Percentiles rank a stretch among this genome's conserved stretches.
These are phyloP conservation scores for Brachionus paranguensis DNA, from an alignment of 1,140 invertebrate genomes.

Conservation along the genomic window DNA sequence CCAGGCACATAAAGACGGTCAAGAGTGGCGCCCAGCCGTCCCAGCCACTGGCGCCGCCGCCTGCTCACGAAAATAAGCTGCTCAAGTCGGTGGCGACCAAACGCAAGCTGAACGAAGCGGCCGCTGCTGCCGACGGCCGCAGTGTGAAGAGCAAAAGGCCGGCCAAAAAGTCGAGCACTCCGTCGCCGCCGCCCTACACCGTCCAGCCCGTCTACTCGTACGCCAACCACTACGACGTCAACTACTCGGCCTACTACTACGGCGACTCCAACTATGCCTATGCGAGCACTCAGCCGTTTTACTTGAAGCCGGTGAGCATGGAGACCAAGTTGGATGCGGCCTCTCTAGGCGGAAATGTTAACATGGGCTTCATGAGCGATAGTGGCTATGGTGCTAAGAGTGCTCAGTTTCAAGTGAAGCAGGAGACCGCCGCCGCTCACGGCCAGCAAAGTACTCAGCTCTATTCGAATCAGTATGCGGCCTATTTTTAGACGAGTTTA, in stretches of 20 bases:
- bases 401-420: background rate
- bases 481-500: slow-evolving; percentile 6
- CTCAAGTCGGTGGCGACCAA: background rate
- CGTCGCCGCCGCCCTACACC: background rate
- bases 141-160: background rate
- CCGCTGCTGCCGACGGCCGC: background rate
- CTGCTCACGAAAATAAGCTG: background rate
- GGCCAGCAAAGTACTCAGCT: background rate
- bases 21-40: background rate
- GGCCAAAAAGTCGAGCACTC: background rate
- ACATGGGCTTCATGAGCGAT: slow-evolving; percentile 1
- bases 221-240: background rate
- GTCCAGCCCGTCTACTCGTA: background rate
- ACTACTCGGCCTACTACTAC: background rate
- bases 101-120: background rate
- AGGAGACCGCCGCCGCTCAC: background rate
- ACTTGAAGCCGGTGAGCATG: background rate
- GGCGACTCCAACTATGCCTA: background rate
- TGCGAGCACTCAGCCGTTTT: background rate
- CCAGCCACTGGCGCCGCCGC: background rate
- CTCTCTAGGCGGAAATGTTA: background rate
- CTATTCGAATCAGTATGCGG: background rate
- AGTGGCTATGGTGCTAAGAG: background rate
- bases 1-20: background rate
- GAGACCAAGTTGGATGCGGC: background rate